These are phyloP conservation scores for Dynastes grantii DNA, from an alignment of 2,888 invertebrate species.

Conservation along the genomic window DNA sequence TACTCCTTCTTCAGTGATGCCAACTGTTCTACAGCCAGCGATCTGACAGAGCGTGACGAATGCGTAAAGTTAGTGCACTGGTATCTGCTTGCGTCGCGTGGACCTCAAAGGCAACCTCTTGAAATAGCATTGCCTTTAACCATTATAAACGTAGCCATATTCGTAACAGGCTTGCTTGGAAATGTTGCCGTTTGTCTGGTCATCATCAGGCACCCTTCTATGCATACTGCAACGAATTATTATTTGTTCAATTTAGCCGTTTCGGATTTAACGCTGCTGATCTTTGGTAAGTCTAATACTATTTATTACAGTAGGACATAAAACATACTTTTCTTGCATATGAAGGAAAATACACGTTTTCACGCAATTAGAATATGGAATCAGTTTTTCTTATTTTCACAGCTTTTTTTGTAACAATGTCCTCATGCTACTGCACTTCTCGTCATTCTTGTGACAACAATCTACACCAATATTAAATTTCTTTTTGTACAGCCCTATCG, in stretches of 20 bases:
- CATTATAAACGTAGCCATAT: conserved; percentile 82
- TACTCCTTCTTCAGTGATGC: neutral
- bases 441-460: no score
- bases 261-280: conserved; percentile 86
- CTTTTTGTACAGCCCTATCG: no score
- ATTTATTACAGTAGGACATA: no score
- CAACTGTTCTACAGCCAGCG: conserved; percentile 22
- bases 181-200: conserved; percentile 90
- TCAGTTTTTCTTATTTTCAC: no score
- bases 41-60: conserved; percentile 3
- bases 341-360: no score
- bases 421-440: no score
- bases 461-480: no score
- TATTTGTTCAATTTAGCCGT: conserved; percentile 92
- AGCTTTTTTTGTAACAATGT: no score
- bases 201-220: conserved; percentile 83
- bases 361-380: no score
- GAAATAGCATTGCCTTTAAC: conserved; percentile 74
- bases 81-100: conserved; percentile 19
- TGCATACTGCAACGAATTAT: conserved; percentile 94
- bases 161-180: conserved; percentile 87
- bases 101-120: conserved; percentile 64
- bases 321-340: no score
- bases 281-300: conserved; percentile 80
- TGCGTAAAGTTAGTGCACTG: conserved; percentile 14